phyloP scores from a whole-genome alignment of 2,888 invertebrate genomes.

The Emesis furor region DNA sequence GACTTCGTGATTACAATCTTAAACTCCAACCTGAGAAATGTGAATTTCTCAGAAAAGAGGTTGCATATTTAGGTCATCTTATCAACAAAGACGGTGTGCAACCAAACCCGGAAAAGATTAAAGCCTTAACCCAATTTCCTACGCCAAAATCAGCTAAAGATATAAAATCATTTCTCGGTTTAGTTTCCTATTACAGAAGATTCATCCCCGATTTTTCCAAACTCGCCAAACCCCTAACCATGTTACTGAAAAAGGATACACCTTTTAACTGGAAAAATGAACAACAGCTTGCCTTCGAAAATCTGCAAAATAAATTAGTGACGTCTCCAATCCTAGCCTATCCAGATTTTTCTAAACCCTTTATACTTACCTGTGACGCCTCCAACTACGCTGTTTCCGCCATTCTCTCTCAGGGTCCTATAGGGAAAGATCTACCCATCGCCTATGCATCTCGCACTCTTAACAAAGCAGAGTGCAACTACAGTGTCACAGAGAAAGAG shows the following conservation, averaged over 20 bases:
- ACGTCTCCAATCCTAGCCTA: constrained; percentile 35
- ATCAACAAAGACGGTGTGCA: neutral
- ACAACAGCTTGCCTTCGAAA: neutral
- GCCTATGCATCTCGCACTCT: neutral
- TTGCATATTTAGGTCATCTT: neutral
- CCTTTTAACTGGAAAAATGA: neutral
- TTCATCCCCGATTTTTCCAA: neutral
- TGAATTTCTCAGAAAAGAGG: neutral
- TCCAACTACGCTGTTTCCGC: constrained; percentile 7
- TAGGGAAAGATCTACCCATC: neutral
- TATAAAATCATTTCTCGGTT: neutral
- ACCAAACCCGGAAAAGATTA: constrained; percentile 1
- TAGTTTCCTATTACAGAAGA: neutral
- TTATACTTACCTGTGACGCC: constrained; percentile 32
- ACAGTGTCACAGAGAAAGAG: constrained; percentile 2
- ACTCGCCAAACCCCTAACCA: neutral
- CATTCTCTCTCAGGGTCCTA: neutral
- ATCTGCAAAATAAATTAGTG: constrained; percentile 25
- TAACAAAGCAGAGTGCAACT: neutral
- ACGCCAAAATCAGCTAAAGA: neutral
- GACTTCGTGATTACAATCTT: neutral
- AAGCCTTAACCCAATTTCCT: neutral
- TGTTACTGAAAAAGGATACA: neutral
- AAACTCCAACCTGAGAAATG: constrained; percentile 8
- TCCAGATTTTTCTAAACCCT: constrained; percentile 35